Percentiles rank a stretch among this genome's conserved stretches.
These are phyloP conservation scores for Cepphus grylle DNA, from an alignment of 2,113 vertebrate genomes.

Conservation along the genomic window DNA sequence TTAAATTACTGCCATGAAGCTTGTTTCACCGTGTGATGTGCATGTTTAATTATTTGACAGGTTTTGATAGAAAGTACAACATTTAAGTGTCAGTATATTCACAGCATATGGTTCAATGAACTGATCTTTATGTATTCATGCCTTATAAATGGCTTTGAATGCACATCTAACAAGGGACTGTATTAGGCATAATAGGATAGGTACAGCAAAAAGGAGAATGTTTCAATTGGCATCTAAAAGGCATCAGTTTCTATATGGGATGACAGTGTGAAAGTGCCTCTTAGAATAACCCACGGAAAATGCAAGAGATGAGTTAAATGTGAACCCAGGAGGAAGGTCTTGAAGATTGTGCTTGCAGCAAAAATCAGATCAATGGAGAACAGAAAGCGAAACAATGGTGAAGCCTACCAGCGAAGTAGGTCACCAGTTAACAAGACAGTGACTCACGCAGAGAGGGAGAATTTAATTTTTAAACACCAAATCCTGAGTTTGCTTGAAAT, in stretches of 20 bases:
- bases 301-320: constrained; percentile 42
- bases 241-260: constrained; percentile 9
- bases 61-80: background rate
- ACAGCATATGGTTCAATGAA: constrained; percentile 38
- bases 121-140: constrained; percentile 63
- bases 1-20: background rate
- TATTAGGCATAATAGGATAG: constrained; percentile 2
- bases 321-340: constrained; percentile 59
- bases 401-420: constrained; percentile 59
- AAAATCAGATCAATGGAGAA: constrained; percentile 63
- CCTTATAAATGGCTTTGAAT: constrained; percentile 54
- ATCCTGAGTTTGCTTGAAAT: background rate
- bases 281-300: constrained; percentile 53
- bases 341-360: constrained; percentile 54
- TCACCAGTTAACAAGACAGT: constrained; percentile 58
- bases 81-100: background rate
- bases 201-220: background rate
- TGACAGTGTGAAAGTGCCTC: constrained; percentile 29
- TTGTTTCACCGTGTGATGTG: background rate
- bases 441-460: background rate
- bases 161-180: constrained; percentile 30
- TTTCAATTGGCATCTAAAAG: constrained; percentile 56
- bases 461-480: constrained; percentile 44
- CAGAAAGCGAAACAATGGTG: constrained; percentile 29
- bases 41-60: constrained; percentile 18